A percentile compares a stretch with the other conserved stretches of the same genome.
phyloP scores from a whole-genome alignment of 2,113 vertebrate genomes.

The Prolemur simus region DNA sequence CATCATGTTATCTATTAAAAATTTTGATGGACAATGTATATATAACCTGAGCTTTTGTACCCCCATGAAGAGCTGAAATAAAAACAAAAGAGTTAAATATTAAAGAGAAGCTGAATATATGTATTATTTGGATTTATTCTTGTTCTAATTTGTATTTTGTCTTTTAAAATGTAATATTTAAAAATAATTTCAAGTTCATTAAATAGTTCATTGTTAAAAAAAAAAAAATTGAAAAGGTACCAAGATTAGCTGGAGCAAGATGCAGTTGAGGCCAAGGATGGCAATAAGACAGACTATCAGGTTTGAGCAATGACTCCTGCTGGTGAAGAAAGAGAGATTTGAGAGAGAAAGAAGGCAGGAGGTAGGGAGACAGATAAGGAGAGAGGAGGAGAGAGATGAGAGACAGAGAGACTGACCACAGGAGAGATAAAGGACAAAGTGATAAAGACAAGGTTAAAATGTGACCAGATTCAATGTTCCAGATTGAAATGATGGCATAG shows the following conservation, averaged over 20 bases:
- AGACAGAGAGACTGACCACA: background rate
- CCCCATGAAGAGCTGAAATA: too few species aligned
- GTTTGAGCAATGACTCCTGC: background rate
- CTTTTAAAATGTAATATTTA: slow-evolving; percentile 1
- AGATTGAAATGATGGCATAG: background rate
- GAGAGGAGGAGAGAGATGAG: fast-evolving
- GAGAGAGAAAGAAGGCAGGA: fast-evolving
- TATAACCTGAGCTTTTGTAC: too few species aligned
- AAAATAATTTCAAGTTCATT: background rate
- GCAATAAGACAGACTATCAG: background rate
- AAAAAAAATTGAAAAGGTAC: background rate
- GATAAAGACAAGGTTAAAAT: background rate
- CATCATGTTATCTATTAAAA: background rate
- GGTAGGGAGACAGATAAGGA: fast-evolving
- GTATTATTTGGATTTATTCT: background rate
- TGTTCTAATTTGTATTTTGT: background rate
- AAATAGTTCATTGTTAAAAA: background rate
- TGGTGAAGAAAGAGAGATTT: background rate
- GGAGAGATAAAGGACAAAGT: background rate
- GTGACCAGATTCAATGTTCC: background rate
- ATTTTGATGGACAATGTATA: too few species aligned
- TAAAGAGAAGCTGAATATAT: background rate
- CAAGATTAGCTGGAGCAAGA: background rate
- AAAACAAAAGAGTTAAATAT: background rate
- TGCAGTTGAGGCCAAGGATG: background rate